Evolutionary conservation across 2,113 vertebrate species (phyloP), one percentile per base, ranked within the genome.

Genomic region (Willisornis vidua): DNA sequence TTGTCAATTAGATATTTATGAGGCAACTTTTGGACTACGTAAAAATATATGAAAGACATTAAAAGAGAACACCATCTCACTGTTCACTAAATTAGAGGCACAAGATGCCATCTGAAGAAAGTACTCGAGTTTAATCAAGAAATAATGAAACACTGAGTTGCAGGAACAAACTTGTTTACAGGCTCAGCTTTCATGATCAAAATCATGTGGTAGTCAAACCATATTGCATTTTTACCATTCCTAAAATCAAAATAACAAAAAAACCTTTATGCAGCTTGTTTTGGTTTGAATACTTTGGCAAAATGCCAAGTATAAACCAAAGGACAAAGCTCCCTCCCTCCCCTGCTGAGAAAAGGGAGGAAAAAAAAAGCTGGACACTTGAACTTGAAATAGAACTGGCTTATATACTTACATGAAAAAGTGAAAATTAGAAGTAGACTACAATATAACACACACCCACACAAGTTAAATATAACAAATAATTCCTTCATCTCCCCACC

Each of bases 101-200:
- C 39, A 74, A 86, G 79, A 80, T 67, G 85, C 6, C 33, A 71
- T 45, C 87, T 91, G 41, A 90, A 80, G 31, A 54, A 94, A 87
- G 22, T 24, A 66, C 37, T 66, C 41, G 15, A 66, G 49, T 37
- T 91, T 59, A 90, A 89, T 91, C 70, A 86, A 81, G 70, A 92
- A 89, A 85, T 70, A 96, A 91, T 78, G 72, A 71, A 89, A 76
- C 58, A 87, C 76, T 79, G 80, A 79, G 80, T 62, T 95, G 82
- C 67, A 77, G 29, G 55, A 93, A 89, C 20, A 67, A 54, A 46
- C 43, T 52, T 83, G 71, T 78, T 90, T 85, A 87, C 63, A 68
- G 41, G 33, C 31, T 78, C 61, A 65, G 61, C 29, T 87, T 93
- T 83, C 33, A 48, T 20, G 18, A 80, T 26, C 19, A 85, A 82